These are phyloP conservation scores for Rhorus exstirpatorius DNA, from an alignment of 2,888 invertebrate genomes.

Conservation along the genomic window DNA sequence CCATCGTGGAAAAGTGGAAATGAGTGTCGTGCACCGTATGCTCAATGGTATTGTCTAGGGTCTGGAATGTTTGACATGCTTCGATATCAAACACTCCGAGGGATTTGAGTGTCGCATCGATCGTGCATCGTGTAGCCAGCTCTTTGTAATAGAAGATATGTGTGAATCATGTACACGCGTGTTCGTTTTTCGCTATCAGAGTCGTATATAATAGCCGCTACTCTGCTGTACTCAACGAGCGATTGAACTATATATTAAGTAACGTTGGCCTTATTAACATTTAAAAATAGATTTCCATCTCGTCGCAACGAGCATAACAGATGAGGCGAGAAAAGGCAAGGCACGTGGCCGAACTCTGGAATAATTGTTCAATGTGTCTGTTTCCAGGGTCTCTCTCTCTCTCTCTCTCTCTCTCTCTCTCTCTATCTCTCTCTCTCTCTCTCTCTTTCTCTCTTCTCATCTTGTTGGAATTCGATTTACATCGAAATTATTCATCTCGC, in stretches of 20 bases:
- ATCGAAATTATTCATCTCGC: conserved; percentile 57
- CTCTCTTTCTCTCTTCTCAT: not conserved
- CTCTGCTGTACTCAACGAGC: conserved; percentile 23
- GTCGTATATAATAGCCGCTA: conserved; percentile 12
- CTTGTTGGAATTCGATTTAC: conserved; percentile 56
- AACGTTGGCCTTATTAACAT: conserved; percentile 52
- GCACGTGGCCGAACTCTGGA: conserved; percentile 11
- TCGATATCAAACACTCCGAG: conserved; percentile 54
- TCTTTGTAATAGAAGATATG: conserved; percentile 36
- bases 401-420: not conserved
- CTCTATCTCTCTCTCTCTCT: not conserved
- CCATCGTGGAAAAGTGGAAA: conserved; percentile 5
- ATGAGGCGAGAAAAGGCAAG: conserved; percentile 13
- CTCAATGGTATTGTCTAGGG: conserved; percentile 47
- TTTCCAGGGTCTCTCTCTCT: conserved; percentile 9
- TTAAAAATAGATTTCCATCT: conserved; percentile 56
- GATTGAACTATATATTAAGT: conserved; percentile 49
- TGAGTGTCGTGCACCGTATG: not conserved
- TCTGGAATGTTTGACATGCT: conserved; percentile 62
- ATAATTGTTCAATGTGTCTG: not conserved
- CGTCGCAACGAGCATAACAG: not conserved
- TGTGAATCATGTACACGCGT: not conserved
- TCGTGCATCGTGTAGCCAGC: not conserved
- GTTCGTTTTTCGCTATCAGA: conserved; percentile 1
- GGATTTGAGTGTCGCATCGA: conserved; percentile 50